Evolutionary conservation across 2,797 vertebrate species (phyloP).

Genomic region (Rhynchotus rufescens): DNA sequence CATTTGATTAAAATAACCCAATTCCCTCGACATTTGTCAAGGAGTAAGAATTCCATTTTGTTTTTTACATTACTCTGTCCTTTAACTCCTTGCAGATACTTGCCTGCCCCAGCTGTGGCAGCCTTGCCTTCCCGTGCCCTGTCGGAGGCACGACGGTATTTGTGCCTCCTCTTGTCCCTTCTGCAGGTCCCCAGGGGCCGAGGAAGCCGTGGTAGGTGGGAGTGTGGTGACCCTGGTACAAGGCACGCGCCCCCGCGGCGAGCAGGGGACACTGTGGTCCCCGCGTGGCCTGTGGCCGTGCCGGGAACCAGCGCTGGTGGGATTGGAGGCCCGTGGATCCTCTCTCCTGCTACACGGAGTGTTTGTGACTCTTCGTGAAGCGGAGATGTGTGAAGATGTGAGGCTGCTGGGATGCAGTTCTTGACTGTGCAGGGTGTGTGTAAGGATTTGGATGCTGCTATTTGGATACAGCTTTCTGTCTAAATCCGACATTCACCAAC

Average conservation of each 20-base stretch:
- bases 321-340: neutral
- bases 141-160: constrained; percentile 17
- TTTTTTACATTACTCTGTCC: constrained; percentile 75
- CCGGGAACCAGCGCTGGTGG: neutral
- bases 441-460: neutral
- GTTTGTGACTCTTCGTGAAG: neutral
- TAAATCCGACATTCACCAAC: neutral
- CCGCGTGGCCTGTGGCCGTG: neutral
- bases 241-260: neutral
- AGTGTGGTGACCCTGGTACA: neutral
- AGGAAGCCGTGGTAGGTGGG: neutral
- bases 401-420: neutral
- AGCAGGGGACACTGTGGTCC: neutral
- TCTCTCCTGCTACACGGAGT: neutral
- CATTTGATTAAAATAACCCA: constrained; percentile 82
- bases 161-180: constrained; percentile 40
- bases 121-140: constrained; percentile 58
- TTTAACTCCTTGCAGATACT: constrained; percentile 70
- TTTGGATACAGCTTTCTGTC: neutral
- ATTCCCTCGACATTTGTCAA: constrained; percentile 78
- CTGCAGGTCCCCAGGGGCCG: neutral
- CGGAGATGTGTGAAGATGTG: accelerated
- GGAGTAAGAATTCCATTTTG: constrained; percentile 77
- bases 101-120: constrained; percentile 48
- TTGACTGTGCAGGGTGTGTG: neutral